phyloP scores from a whole-genome alignment of 2,888 invertebrate species.

The Laspeyria flexula region DNA sequence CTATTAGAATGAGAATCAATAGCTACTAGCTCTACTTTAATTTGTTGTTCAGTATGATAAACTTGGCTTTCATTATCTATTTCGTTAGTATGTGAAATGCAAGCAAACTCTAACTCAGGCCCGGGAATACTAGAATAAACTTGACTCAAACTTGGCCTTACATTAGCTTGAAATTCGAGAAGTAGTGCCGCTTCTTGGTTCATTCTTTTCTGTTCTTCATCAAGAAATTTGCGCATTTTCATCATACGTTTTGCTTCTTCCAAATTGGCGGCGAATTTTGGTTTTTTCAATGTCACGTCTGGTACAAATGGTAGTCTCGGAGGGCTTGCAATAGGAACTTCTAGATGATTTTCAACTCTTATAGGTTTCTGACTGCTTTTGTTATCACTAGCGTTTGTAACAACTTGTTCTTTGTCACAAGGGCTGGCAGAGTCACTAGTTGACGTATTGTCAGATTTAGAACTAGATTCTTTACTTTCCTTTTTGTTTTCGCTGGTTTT shows the following conservation, averaged over 20 bases:
- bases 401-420: slow-evolving; percentile 75
- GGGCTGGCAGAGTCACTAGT: slow-evolving; percentile 81
- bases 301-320: slow-evolving; percentile 75
- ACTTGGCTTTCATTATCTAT: slow-evolving; percentile 34
- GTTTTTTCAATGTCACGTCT: slow-evolving; percentile 87
- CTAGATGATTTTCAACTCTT: slow-evolving; percentile 73
- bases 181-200: slow-evolving; percentile 81
- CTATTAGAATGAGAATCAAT: slow-evolving; percentile 20
- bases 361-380: slow-evolving; percentile 63
- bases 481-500: slow-evolving; percentile 73
- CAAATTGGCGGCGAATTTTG: slow-evolving; percentile 89
- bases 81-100: slow-evolving; percentile 53
- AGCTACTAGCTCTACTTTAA: slow-evolving; percentile 14
- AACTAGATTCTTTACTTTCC: slow-evolving; percentile 72
- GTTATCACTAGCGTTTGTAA: slow-evolving; percentile 49
- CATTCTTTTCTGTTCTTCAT: slow-evolving; percentile 86
- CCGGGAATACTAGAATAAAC: slow-evolving; percentile 81
- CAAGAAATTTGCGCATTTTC: slow-evolving; percentile 88
- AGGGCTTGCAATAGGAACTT: slow-evolving; percentile 67
- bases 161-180: slow-evolving; percentile 81
- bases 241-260: slow-evolving; percentile 88
- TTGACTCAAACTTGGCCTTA: slow-evolving; percentile 78
- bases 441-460: slow-evolving; percentile 77
- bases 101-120: slow-evolving; percentile 81
- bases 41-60: slow-evolving; percentile 25